phyloP scores from a whole-genome alignment of 2,888 invertebrate genomes.

The Drosophila affinis region DNA sequence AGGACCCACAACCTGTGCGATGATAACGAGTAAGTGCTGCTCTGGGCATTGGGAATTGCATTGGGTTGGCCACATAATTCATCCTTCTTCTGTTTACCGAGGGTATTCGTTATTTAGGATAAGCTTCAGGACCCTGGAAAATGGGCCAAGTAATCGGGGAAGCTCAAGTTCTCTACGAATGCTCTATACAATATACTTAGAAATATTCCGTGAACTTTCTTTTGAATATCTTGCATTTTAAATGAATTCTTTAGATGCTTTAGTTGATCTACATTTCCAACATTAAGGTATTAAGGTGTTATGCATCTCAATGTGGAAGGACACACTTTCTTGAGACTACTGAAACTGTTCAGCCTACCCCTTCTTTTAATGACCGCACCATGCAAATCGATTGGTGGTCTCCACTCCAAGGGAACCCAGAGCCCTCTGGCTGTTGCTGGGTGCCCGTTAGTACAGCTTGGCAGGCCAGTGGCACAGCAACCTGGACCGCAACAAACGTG shows the following conservation, averaged over 20 bases:
- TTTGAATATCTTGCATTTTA: no score
- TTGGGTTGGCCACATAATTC: constrained; percentile 47
- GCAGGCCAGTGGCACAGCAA: constrained; percentile 19
- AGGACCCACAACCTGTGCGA: constrained; percentile 52
- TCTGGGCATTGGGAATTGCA: constrained; percentile 65
- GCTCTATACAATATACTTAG: no score
- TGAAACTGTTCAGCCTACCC: not conserved
- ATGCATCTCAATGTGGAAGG: no score
- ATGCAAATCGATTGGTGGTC: constrained; percentile 54
- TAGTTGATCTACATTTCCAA: no score
- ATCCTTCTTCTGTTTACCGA: constrained; percentile 22
- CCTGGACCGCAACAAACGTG: constrained; percentile 43
- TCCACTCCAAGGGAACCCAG: not conserved
- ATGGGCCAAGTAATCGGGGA: constrained; percentile 3
- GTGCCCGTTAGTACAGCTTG: constrained; percentile 41
- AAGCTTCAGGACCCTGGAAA: constrained; percentile 11
- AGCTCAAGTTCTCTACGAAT: no score
- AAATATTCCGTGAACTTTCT: no score
- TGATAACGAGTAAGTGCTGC: constrained; percentile 62
- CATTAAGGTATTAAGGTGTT: no score
- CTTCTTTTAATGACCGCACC: constrained; percentile 17
- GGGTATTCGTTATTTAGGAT: constrained; percentile 6
- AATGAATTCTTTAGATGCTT: no score
- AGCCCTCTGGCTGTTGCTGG: not conserved
- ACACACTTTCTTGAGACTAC: not conserved